Base-by-base conservation (phyloP, 2,113 vertebrate genomes). In the Pardalotus punctatus region DNA sequence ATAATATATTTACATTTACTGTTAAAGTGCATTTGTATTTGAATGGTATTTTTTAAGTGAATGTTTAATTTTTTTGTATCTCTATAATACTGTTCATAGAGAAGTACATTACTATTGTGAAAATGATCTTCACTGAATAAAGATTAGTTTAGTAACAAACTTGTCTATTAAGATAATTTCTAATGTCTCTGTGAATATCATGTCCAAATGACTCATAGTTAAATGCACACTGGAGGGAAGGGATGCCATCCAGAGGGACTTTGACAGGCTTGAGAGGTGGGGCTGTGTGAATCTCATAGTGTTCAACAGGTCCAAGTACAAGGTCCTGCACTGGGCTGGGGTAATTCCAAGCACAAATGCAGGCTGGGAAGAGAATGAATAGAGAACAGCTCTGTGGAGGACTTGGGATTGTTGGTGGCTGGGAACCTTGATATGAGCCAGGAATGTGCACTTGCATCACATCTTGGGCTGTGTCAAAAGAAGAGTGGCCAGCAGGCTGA, bases 391-490 rank as follows among this genome's bases (percentile, higher is more conserved):
- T n/a, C 54, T 54, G 14, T 45, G 23, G 23, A 53, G 38, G 19
- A 40, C 23, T 45, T 61, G 28, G 24, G 23, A 54, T 45, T 45
- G n/a, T 13, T 61, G n/a, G 28, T 61, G 47, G 33, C n/a, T 45
- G 28, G 20, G 28, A 78, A 16, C 19, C 38, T 53, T 70, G 38
- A n/a, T 28, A 28, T 11, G 28, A 45, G 22, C 23, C 22, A 38
- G 9, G 4, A 45, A 33, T 7, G 6, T 12, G 12, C 22, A 28
- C 5, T 51, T 45, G 12, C 3, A 21, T 19, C 8, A 11, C 28
- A 28, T 38, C 28, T 38, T 0, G 0, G 10, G 33, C 38, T n/a
- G 15, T 0, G 0, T 33, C 19, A 20, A 60, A 45, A 20, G 17
- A 35, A 50, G 28, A 20, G 17, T 23, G 19, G 28, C 33, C 38